Evolutionary conservation across 2,113 vertebrate species (phyloP).

Genomic region (Sisor rabdophorus): DNA sequence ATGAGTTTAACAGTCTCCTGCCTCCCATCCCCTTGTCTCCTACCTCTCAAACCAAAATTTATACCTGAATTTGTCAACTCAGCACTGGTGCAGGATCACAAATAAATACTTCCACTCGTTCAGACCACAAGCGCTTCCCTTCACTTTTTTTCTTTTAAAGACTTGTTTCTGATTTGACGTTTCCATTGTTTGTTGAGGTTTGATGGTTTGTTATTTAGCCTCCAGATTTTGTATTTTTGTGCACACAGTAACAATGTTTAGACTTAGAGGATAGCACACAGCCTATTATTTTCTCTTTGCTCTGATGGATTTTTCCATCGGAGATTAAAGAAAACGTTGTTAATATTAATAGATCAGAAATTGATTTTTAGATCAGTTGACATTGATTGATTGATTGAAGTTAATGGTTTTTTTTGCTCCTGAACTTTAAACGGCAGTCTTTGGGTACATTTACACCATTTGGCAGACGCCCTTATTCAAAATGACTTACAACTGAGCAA

Average conservation of each 20-base stretch:
- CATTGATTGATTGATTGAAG: too few species aligned
- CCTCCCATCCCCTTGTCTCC: background rate
- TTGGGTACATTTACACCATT: too few species aligned
- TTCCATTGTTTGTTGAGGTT: slow-evolving; percentile 17
- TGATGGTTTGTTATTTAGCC: slow-evolving; percentile 1
- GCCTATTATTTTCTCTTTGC: too few species aligned
- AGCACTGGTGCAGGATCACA: slow-evolving; percentile 17
- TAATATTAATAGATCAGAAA: too few species aligned
- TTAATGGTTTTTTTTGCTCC: too few species aligned
- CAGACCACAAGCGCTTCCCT: slow-evolving; percentile 34
- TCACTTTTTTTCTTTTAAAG: slow-evolving; percentile 12
- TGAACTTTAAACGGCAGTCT: too few species aligned
- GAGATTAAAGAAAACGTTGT: too few species aligned
- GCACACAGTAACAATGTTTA: background rate
- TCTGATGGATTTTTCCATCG: too few species aligned
- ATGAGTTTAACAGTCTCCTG: slow-evolving; percentile 7
- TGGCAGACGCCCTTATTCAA: too few species aligned
- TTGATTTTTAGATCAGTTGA: too few species aligned
- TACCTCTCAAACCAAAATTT: slow-evolving; percentile 36
- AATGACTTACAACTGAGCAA: too few species aligned
- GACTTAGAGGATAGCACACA: too few species aligned
- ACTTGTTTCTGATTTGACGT: slow-evolving; percentile 9
- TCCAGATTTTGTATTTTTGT: background rate
- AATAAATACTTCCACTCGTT: slow-evolving; percentile 18
- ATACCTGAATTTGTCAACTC: slow-evolving; percentile 35